Conservation (phyloP, 2,797 vertebrate genomes). For the Lacerta bilineata region DNA sequence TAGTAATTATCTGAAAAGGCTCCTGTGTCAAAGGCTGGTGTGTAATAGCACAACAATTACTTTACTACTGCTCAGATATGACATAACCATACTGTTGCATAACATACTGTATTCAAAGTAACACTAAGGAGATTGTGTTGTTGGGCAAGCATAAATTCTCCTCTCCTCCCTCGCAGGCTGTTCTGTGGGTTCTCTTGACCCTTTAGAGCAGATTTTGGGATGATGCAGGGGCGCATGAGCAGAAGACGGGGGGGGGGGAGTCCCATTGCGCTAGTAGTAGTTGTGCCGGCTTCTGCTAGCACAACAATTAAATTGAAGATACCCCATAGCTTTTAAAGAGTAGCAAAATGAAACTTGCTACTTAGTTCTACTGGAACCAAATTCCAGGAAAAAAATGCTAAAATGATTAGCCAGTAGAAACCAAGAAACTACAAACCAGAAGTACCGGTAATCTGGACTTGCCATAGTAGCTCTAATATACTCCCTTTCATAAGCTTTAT, state of each 20-base stretch:
- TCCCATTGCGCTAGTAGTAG: no score
- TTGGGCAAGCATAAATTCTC: no score
- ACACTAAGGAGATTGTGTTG: no score
- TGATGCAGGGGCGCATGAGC: no score
- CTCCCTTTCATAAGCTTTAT: background rate
- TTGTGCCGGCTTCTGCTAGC: no score
- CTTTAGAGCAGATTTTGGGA: no score
- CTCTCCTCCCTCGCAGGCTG: no score
- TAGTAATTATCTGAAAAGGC: background rate
- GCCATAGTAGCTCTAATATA: background rate
- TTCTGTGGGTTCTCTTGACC: no score
- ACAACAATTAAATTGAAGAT: no score
- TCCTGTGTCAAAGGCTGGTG: background rate
- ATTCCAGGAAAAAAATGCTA: background rate
- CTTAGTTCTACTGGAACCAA: background rate
- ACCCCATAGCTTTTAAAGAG: background rate
- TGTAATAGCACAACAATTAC: background rate
- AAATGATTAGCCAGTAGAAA: background rate
- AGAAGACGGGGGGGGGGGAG: no score
- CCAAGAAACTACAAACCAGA: background rate
- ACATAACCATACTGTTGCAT: background rate
- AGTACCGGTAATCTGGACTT: background rate
- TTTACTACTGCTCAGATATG: background rate
- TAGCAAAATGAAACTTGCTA: background rate
- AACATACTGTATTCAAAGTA: no score